phyloP scores from a whole-genome alignment of 2,888 invertebrate species.

The Patella ulyssiponensis region DNA sequence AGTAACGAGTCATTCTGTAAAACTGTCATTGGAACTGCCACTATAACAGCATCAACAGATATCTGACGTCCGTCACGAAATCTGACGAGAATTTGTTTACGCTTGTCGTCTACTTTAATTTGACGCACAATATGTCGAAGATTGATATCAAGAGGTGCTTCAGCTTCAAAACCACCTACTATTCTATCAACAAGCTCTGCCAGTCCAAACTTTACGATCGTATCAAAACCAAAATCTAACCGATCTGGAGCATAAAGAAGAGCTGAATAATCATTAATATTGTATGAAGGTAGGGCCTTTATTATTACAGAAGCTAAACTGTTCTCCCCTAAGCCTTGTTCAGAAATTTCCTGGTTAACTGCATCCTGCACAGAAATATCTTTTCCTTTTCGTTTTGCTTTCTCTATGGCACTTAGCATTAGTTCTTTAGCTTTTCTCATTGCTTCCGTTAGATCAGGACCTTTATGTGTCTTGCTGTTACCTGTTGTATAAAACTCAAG shows the following conservation, averaged over 20 bases:
- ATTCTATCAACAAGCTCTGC: constrained; percentile 54
- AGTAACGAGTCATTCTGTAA: constrained; percentile 44
- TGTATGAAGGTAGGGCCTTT: constrained; percentile 33
- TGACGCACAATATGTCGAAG: constrained; percentile 56
- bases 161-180: constrained; percentile 51
- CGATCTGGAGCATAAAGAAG: constrained; percentile 44
- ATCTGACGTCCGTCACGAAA: constrained; percentile 52
- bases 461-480: constrained; percentile 12
- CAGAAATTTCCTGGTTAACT: constrained; percentile 37
- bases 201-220: constrained; percentile 56
- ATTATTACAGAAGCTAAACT: constrained; percentile 25
- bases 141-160: constrained; percentile 50
- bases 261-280: constrained; percentile 46
- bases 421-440: neutral
- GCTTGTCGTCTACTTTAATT: constrained; percentile 48
- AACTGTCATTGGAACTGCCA: constrained; percentile 58
- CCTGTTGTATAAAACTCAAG: neutral
- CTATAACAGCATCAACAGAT: constrained; percentile 54
- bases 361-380: constrained; percentile 48
- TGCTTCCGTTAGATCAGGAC: neutral
- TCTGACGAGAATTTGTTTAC: constrained; percentile 51
- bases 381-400: constrained; percentile 29
- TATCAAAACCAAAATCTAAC: constrained; percentile 56
- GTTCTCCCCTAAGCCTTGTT: constrained; percentile 6
- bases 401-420: constrained; percentile 38